phyloP scores from a whole-genome alignment of 2,797 vertebrate genomes.

The Artibeus jamaicensis region DNA sequence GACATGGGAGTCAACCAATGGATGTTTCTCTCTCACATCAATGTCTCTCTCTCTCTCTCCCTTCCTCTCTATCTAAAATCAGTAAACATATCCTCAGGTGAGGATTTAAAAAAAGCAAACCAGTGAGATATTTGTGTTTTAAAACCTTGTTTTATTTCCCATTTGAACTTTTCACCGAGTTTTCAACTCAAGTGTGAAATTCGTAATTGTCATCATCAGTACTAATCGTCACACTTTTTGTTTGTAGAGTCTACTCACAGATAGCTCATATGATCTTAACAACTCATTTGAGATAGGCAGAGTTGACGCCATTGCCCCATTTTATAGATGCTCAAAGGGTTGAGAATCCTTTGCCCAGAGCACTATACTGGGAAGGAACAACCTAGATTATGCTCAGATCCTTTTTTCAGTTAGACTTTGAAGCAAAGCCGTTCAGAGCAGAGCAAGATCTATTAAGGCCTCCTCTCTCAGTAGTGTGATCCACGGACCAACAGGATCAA shows the following conservation, averaged over 20 bases:
- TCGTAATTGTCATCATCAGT: background rate
- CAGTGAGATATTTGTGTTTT: background rate
- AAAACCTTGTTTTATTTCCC: background rate
- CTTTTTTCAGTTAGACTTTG: background rate
- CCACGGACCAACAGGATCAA: background rate
- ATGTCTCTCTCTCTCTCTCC: background rate
- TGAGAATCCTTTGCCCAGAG: background rate
- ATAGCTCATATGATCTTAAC: background rate
- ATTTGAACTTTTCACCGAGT: background rate
- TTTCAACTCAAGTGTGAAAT: constrained; percentile 28
- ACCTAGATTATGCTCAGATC: background rate
- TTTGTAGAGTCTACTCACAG: background rate
- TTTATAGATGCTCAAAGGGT: background rate
- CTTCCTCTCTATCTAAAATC: background rate
- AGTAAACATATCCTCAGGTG: background rate
- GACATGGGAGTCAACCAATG: background rate
- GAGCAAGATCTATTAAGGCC: background rate
- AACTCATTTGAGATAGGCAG: background rate
- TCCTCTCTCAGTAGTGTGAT: background rate
- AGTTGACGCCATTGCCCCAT: background rate
- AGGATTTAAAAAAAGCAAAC: background rate
- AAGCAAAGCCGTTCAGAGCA: background rate
- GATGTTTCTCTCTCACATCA: background rate
- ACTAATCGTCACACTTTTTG: background rate
- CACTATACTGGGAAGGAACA: background rate